Evolutionary conservation across 2,888 invertebrate genomes (phyloP).

Genomic region (Adela reaumurella): DNA sequence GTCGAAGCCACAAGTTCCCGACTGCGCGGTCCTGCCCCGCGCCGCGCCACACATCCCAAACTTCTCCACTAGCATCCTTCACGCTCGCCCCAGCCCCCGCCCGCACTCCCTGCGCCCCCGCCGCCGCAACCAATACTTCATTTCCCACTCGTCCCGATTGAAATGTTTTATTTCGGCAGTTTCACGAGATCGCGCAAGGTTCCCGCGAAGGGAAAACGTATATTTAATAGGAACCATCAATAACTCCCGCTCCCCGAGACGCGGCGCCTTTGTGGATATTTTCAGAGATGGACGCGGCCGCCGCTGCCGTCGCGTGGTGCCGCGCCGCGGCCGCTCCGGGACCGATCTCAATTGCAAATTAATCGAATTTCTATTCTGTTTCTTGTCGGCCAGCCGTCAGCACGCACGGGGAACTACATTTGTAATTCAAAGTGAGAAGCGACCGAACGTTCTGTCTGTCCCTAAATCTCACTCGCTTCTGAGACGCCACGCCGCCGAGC

Average conservation of each 20-base stretch:
- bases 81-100: conserved; percentile 21
- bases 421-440: conserved; percentile 2
- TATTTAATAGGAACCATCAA: conserved; percentile 56
- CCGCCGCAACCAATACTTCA: conserved; percentile 34
- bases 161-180: conserved; percentile 46
- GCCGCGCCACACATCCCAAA: conserved; percentile 3
- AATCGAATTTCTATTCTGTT: conserved; percentile 41
- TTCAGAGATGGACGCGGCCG: conserved; percentile 15
- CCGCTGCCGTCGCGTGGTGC: no score
- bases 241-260: conserved; percentile 40
- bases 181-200: conserved; percentile 25
- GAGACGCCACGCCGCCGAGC: no score
- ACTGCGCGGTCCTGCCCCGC: no score
- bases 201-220: conserved; percentile 34
- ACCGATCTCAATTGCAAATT: conserved; percentile 53
- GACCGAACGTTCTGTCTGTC: no score
- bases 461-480: no score
- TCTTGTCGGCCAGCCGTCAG: conserved; percentile 18
- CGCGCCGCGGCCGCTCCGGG: conserved; percentile 27
- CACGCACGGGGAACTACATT: conserved; percentile 21
- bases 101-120: no score
- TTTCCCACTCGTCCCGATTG: conserved; percentile 41
- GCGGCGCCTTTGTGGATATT: conserved; percentile 40
- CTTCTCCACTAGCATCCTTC: conserved; percentile 21
- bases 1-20: neutral